phyloP scores from a whole-genome alignment of 1,140 invertebrate species.

The Temnothorax nylanderi region DNA sequence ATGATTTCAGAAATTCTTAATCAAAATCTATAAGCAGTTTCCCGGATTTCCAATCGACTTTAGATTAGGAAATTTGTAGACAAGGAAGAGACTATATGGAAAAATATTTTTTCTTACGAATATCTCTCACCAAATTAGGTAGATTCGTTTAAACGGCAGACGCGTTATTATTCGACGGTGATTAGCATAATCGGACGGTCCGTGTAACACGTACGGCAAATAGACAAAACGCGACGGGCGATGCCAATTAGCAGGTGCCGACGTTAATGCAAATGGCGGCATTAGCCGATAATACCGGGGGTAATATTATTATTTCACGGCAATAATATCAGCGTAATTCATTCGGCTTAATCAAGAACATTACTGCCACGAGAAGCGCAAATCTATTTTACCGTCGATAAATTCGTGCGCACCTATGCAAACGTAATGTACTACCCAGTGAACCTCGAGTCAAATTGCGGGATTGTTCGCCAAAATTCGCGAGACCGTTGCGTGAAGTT shows the following conservation, averaged over 20 bases:
- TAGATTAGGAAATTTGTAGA: not conserved
- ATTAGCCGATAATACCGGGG: constrained; percentile 73
- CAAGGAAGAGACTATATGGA: not conserved
- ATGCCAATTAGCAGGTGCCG: constrained; percentile 61
- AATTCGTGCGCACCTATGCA: constrained; percentile 66
- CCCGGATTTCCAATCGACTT: not conserved
- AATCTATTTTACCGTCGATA: constrained; percentile 72
- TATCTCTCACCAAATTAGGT: not conserved
- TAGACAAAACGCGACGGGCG: constrained; percentile 61
- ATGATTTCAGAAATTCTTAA: no score
- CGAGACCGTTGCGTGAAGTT: not conserved
- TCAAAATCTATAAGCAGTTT: not conserved
- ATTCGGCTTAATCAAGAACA: constrained; percentile 76
- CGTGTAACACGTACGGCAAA: constrained; percentile 47
- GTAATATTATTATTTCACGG: constrained; percentile 77
- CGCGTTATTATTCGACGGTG: constrained; percentile 21
- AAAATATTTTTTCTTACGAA: not conserved
- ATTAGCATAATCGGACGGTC: constrained; percentile 39
- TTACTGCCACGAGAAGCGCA: constrained; percentile 64
- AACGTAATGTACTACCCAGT: not conserved
- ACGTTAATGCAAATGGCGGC: constrained; percentile 70
- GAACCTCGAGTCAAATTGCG: constrained; percentile 4
- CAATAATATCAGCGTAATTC: constrained; percentile 77
- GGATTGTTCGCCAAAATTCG: constrained; percentile 56
- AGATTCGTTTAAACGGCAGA: not conserved